Evolutionary conservation across 2,113 vertebrate genomes (phyloP).

Genomic region (Paramormyrops kingsleyae): DNA sequence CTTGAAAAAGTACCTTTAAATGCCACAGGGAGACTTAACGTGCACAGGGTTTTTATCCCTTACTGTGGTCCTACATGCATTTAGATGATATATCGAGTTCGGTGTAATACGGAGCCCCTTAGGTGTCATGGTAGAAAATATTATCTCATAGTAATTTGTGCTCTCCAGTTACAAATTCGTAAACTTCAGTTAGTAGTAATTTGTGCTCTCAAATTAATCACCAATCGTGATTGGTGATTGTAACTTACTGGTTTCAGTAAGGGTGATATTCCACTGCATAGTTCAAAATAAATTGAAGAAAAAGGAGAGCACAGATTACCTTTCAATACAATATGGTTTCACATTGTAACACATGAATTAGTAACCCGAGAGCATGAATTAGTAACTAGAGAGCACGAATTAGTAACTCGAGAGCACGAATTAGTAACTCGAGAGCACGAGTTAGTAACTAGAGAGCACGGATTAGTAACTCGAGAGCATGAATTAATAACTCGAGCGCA

Average conservation of each 20-base stretch:
- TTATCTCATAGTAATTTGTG: no score
- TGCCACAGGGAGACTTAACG: not conserved
- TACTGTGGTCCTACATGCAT: not conserved
- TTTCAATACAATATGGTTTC: not conserved
- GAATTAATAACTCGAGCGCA: no score
- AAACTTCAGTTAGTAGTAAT: no score
- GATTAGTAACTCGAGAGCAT: no score
- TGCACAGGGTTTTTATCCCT: not conserved
- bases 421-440: no score
- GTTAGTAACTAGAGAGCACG: no score
- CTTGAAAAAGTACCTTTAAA: not conserved
- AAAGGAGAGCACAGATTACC: not conserved
- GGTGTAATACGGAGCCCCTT: not conserved
- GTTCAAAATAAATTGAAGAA: not conserved
- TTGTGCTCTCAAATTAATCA: no score
- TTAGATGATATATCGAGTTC: not conserved
- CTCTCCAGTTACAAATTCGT: no score
- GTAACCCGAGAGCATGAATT: no score
- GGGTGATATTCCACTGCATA: not conserved
- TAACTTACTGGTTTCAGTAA: not conserved
- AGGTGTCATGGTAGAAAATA: no score
- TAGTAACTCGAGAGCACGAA: no score
- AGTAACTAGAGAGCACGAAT: no score
- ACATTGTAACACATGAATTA: not conserved
- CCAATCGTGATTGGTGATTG: not conserved